These are phyloP conservation scores for Andrena cerasifolii DNA, from an alignment of 1,140 invertebrate genomes.

Conservation along the genomic window DNA sequence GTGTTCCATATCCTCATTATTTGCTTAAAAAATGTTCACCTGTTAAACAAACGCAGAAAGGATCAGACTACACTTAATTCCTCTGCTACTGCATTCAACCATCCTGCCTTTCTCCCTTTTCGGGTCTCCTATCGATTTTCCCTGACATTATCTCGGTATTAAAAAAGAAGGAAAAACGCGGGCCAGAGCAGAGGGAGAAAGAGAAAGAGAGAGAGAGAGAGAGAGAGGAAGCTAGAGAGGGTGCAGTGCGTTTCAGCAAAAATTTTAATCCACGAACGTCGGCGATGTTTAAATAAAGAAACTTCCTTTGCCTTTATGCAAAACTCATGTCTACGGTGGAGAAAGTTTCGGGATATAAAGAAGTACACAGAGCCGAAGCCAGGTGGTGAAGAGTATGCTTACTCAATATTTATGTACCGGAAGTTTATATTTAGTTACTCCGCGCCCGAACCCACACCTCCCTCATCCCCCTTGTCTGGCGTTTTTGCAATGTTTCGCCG, in stretches of 20 bases:
- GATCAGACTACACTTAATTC: not conserved
- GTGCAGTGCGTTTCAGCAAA: constrained; percentile 21
- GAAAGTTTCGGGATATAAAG: constrained; percentile 59
- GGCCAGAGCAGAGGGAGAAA: too few relatives aligned
- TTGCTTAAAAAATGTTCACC: too few relatives aligned
- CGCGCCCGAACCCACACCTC: too few relatives aligned
- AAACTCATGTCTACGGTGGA: constrained; percentile 47
- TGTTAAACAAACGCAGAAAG: not conserved
- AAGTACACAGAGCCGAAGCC: constrained; percentile 42
- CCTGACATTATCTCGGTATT: not conserved
- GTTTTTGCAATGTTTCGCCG: constrained; percentile 27
- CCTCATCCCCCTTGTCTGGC: not conserved
- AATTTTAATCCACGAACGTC: constrained; percentile 54
- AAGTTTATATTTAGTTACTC: constrained; percentile 44
- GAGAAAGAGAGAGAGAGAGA: too few relatives aligned
- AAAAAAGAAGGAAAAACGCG: not conserved
- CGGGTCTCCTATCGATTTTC: not conserved
- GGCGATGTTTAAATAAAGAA: constrained; percentile 60
- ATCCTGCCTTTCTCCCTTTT: not conserved
- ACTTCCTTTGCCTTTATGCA: constrained; percentile 56
- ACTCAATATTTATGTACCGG: constrained; percentile 58
- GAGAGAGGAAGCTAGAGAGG: not conserved
- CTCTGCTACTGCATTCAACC: not conserved
- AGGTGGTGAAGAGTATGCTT: constrained; percentile 54
- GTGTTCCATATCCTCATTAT: too few relatives aligned